Base-by-base conservation (phyloP, 2,888 invertebrate genomes). In the Macaria liturata region DNA sequence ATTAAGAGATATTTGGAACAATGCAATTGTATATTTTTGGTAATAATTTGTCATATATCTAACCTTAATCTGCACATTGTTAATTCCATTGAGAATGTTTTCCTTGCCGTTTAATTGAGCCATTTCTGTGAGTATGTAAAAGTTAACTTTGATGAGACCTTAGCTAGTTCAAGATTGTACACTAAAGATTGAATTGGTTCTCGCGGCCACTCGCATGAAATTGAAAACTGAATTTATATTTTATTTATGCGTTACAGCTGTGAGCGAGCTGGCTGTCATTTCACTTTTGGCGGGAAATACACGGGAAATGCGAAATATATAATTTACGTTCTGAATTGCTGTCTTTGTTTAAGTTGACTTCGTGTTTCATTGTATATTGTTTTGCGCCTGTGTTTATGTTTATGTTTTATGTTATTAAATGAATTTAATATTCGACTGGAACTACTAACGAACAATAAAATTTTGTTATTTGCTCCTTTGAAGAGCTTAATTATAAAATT, bases 11-110 rank as follows among this genome's bases (percentile, higher is more conserved):
- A 20, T 20, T 20, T 20, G 20, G 20, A 20, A 20, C 20, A 20
- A 20, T 20, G 20, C 20, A 20, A 20, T 20, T 20, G 20, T 20
- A 20, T 20, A 20, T 39, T 39, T 39, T n/a, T 39, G 3, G 6
- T 39, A 39, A 39, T 7, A 42, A 42, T 37, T 37, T 42, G 42
- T 4, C 4, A 4, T 42, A 1, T n/a, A 42, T 71, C 82, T 74
- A 76, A 91, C 92, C 87, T 90, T 91, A 43, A 92, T 81, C 62
- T 89, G 84, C 60, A 89, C 82, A 62, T 84, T 88, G 73, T 76
- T 85, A 32, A 88, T 70, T 54, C 80, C 83, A 62, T 78, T 84
- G 66, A 77, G 75, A 8, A 91, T 66, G 68, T 92, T 92, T 78
- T 92, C 91, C 63, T 92, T 92, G 64, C 86, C 83, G 42, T 71